Base-by-base conservation (phyloP, 2,888 invertebrate genomes). In the Bhutanitis thaidina region DNA sequence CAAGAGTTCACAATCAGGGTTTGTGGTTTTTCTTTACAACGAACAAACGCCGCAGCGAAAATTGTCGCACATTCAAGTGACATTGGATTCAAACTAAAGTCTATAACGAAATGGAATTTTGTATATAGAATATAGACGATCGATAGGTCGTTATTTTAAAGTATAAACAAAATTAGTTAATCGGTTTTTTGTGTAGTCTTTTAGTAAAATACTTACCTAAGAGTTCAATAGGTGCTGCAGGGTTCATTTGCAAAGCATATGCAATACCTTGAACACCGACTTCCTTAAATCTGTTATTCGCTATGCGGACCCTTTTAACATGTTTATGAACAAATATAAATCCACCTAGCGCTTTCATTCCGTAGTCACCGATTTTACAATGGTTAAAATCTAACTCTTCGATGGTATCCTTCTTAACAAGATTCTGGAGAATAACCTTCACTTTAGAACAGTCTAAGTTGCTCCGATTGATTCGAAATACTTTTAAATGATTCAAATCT, bases 331-430 rank as follows among this genome's bases (percentile, higher is more conserved):
- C 59, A 30, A 61, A 76, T 45, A 91, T 82, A 53, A 92, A 79
- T 56, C 92, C 92, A 0, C 92, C 93, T 1, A 93, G 75, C 13
- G 93, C 93, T 50, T 92, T 85, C 63, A 93, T 92, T 0, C 93
- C 93, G 39, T 85, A 81, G 66, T 93, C 91, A 1, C 88, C 91
- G 43, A 93, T 91, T 59, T 91, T 88, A 67, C 93, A 93, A 65
- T 93, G 91, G 53, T 93, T 93, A 43, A 94, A 90, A 69, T 93
- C 92, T 29, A 94, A 64, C 62, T 92, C 92, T 55, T 90, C 85
- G 27, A 93, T 74, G 59, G 84, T 73, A 54, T 81, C 84, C 56
- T 89, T 86, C 55, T 89, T 90, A 0, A 82, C 76, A 14, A 90
- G 72, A 56, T 90, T 82, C 64, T 91, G 91, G 25, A 92, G 79